Base-by-base conservation (phyloP, 2,888 invertebrate genomes). In the Andrena dorsata region DNA sequence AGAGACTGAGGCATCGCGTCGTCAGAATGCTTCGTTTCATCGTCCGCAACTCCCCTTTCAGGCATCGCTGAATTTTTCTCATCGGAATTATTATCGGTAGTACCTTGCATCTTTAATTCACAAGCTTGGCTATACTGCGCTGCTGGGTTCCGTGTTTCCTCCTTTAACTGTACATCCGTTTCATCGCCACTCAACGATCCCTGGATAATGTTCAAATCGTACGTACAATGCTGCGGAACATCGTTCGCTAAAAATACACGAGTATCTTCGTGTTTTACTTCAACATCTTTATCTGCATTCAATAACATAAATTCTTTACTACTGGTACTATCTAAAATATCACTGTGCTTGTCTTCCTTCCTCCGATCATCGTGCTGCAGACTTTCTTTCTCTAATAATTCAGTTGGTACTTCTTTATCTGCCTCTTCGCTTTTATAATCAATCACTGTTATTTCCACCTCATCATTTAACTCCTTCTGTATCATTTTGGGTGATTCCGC, bases 371-470 rank as follows among this genome's bases (percentile, higher is more conserved):
- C 83, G 61, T 79, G 80, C 35, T 84, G 89, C 87, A 89, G 89
- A 70, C 75, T 79, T 30, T 84, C 79, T 68, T 81, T 83, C 28
- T 82, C 83, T 81, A 90, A 89, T 89, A 90, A 89, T 87, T 90
- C 89, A 69, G 56, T 84, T 4, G 88, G 70, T 58, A 74, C 70
- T 75, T 91, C 89, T n/a, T 87, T 81, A 49, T 83, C 80, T 5
- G 47, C 61, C 35, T 80, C 76, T 16, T 74, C 82, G 1, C 87
- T 88, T n/a, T 89, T 89, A 74, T 91, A 92, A 83, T 92, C 90
- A 60, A 91, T 91, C 5, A 92, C 83, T 1, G 92, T 91, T 85
- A 92, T 92, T 65, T 92, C 92, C 0, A 90, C 89, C 61, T 92
- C 91, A 47, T 91, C 90, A 64, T 91, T 90, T 0, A 91, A 80